Conservation (phyloP, 2,113 vertebrate species). For the Daphoenositta chrysoptera region DNA sequence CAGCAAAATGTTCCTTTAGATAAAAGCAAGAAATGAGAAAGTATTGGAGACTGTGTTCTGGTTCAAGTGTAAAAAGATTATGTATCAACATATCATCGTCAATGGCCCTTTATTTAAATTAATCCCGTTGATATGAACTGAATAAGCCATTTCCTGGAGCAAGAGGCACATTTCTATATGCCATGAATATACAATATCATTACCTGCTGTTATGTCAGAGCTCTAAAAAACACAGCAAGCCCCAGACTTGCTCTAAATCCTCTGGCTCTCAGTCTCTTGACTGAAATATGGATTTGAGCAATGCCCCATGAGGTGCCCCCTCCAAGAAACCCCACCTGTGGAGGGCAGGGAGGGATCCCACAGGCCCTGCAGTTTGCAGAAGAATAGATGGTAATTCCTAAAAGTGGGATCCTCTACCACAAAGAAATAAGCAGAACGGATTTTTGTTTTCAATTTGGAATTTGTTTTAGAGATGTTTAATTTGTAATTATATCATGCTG, state of each 20-base stretch:
- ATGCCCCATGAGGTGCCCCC: not conserved
- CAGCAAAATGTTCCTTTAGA: not conserved
- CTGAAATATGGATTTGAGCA: not conserved
- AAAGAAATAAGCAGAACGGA: not conserved
- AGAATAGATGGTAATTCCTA: not conserved
- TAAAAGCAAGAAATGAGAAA: not conserved
- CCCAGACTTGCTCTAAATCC: not conserved
- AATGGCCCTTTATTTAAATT: not conserved
- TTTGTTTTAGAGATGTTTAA: not conserved
- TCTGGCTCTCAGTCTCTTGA: not conserved
- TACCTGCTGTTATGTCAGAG: not conserved
- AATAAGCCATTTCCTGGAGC: not conserved
- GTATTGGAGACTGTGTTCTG: not conserved
- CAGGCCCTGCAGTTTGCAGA: not conserved
- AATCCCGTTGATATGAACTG: not conserved
- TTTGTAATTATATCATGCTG: conserved; percentile 17
- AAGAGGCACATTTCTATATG: not conserved
- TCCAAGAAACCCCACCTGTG: not conserved
- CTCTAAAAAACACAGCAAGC: not conserved
- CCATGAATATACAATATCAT: not conserved
- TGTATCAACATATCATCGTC: not conserved
- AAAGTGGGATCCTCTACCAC: not conserved
- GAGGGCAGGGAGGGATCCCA: not conserved
- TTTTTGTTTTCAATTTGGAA: not conserved
- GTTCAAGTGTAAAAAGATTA: not conserved